A percentile compares a stretch with the other conserved stretches of the same genome.
Evolutionary conservation across 2,888 invertebrate species (phyloP).

Genomic region (Keiferia lycopersicella): DNA sequence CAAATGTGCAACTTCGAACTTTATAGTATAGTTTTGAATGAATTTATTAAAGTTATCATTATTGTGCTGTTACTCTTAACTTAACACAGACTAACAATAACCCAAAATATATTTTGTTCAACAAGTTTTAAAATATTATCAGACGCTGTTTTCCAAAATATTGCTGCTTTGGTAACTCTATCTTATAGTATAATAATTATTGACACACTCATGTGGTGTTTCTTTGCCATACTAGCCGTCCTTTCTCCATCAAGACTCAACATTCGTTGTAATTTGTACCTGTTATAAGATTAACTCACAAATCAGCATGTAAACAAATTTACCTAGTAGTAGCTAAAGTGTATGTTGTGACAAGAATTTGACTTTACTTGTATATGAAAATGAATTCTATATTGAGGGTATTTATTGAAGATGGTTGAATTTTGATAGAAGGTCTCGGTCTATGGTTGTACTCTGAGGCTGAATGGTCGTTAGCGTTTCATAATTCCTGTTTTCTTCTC

Average conservation of each 20-base stretch:
- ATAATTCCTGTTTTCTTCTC: not conserved
- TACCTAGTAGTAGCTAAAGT: not conserved
- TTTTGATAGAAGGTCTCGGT: not conserved
- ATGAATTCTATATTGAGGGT: not conserved
- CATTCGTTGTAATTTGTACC: constrained; percentile 41
- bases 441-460: not conserved
- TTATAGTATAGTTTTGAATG: constrained; percentile 36
- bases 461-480: not conserved
- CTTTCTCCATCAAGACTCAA: constrained; percentile 34
- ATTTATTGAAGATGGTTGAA: not conserved
- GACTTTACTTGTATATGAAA: not conserved
- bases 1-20: constrained; percentile 50
- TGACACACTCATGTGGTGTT: constrained; percentile 29
- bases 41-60: constrained; percentile 38
- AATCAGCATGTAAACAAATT: not conserved
- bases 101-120: constrained; percentile 21
- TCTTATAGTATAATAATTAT: constrained; percentile 33
- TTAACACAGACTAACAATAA: constrained; percentile 22
- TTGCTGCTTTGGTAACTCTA: constrained; percentile 33
- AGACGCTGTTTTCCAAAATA: constrained; percentile 19
- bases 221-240: constrained; percentile 32
- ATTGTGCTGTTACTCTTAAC: constrained; percentile 33
- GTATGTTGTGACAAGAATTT: too few relatives aligned
- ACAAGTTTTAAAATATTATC: constrained; percentile 11
- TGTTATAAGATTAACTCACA: not conserved